Evolutionary conservation across 1,140 invertebrate species (phyloP).

Genomic region (Choristoneura fumiferana): DNA sequence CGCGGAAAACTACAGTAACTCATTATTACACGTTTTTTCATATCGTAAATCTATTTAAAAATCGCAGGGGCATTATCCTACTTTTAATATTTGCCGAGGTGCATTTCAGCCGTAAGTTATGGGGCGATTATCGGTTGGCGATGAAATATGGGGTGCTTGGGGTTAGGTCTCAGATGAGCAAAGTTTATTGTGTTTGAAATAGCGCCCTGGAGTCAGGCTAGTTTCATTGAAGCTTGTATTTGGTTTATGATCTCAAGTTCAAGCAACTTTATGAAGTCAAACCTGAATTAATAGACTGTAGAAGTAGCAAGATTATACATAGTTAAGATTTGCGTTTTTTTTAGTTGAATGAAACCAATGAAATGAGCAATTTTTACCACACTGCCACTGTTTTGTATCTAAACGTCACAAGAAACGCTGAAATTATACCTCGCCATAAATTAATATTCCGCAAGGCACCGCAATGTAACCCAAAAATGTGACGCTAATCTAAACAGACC

Average conservation of each 20-base stretch:
- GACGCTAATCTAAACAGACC: constrained; percentile 16
- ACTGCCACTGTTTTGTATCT: no score
- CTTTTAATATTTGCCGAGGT: constrained; percentile 19
- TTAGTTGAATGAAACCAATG: no score
- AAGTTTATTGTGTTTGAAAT: constrained; percentile 2
- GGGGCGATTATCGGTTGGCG: constrained; percentile 16
- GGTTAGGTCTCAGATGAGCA: background rate
- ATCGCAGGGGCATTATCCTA: constrained; percentile 18
- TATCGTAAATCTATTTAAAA: constrained; percentile 15
- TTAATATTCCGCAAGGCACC: constrained; percentile 6
- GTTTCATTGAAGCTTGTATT: no score
- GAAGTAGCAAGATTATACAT: no score
- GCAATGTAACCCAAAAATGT: constrained; percentile 17
- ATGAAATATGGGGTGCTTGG: constrained; percentile 9
- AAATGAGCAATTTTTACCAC: no score
- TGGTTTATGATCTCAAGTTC: no score
- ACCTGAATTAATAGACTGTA: no score
- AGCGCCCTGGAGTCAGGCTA: no score
- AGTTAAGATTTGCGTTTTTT: no score
- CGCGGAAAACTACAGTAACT: background rate
- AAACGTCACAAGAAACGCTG: no score
- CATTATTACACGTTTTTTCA: constrained; percentile 7
- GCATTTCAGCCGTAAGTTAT: constrained; percentile 17
- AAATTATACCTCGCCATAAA: no score
- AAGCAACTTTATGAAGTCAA: no score